Evolutionary conservation across 2,888 invertebrate species (phyloP), one percentile per base, ranked within the genome.

Genomic region (Dioctria linearis): DNA sequence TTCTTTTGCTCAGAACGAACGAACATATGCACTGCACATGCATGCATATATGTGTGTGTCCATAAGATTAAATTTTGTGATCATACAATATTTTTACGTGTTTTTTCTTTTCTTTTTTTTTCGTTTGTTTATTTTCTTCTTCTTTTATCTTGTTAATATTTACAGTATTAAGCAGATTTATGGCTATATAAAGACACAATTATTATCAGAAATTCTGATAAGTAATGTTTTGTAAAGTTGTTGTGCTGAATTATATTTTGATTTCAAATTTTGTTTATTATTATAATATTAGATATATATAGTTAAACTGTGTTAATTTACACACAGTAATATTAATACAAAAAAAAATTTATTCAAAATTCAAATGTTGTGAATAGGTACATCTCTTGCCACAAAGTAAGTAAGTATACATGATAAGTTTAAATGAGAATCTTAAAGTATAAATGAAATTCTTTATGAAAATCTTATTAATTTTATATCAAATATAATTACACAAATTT

Each of bases 161-260:
- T 73, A 59, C 73, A 73, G 73, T 73, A 73, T 73, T 73, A 73
- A 73, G 73, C 59, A 57, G 51, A 42, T 59, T 73, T 73, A 73
- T 57, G 73, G 42, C 8, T 54, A 54, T 54, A 11, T 54, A 54
- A 54, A n/a, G 11, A 11, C 11, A 25, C 25, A 54, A n/a, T 11
- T 6, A 54, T 4, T 54, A 59, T 51, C 57, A 73, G 2, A 8
- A 59, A 13, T 57, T n/a, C 6, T 39, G 59, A 3, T 25, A 63
- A 61, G 46, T 63, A 42, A 40, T 59, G 43, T 40, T 40, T 9
- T 61, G n/a, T 63, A 43, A 59, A 76, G 76, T 76, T 76, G 76
- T 61, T 76, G 76, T 76, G 63, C 76, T 39, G 13, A 39, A 54
- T 11, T 13, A 73, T 8, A 3, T 76, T 76, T 42, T 49, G 63